Evolutionary conservation across 2,113 vertebrate species (phyloP).

Genomic region (Mungos mungo): DNA sequence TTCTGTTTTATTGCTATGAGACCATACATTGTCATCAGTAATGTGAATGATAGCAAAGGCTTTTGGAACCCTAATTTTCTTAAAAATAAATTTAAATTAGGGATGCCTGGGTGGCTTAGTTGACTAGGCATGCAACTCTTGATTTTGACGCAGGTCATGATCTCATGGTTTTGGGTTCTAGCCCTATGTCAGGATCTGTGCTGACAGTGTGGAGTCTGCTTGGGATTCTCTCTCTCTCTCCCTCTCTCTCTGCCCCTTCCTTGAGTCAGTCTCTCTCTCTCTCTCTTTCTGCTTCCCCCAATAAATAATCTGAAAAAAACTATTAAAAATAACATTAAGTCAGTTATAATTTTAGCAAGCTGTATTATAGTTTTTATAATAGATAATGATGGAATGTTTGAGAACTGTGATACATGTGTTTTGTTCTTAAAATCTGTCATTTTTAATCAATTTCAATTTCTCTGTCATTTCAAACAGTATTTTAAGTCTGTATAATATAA

Average conservation of each 20-base stretch:
- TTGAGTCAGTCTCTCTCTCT: no score
- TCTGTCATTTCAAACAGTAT: background rate
- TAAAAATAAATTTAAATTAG: background rate
- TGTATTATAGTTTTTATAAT: background rate
- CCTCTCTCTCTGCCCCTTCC: no score
- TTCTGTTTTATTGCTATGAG: background rate
- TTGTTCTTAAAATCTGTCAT: background rate
- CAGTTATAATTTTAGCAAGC: background rate
- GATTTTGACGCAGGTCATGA: no score
- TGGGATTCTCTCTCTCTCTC: no score
- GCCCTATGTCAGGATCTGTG: no score
- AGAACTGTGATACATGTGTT: background rate
- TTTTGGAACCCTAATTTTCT: background rate
- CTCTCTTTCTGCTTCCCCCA: no score
- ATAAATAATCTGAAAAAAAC: no score
- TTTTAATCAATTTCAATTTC: background rate
- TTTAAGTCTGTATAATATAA: conserved; percentile 5
- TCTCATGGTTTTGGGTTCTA: no score
- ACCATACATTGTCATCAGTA: background rate
- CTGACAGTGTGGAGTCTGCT: no score
- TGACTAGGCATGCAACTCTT: no score
- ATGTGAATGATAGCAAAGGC: background rate
- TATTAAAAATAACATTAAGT: background rate
- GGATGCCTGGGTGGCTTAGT: no score
- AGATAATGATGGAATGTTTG: background rate